Evolutionary conservation across 2,797 vertebrate genomes (phyloP), one percentile per base, ranked within the genome.

Genomic region (Bryconaethiops microstoma): DNA sequence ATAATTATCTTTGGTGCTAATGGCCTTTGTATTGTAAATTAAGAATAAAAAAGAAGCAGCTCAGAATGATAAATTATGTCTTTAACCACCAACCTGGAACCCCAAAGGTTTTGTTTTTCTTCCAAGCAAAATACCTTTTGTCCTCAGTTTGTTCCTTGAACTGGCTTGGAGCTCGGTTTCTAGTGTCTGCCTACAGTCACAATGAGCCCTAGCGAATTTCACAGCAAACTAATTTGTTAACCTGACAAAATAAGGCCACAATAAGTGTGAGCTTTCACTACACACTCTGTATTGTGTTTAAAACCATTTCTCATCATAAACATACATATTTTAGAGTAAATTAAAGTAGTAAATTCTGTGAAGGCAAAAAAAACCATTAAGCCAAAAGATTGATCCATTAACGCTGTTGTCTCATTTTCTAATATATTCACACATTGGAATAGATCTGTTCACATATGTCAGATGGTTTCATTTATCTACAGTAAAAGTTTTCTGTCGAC

Each of bases 161-260:
- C 29, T 29, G 29, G 29, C 3, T 29, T 29, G 29, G 29, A 29
- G 29, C 29, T 29, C 29, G 1, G 29, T 29, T 29, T 29, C 1
- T 3, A 29, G 29, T 29, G 29, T 29, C 29, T 1, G 29, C 29
- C 89, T 92, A 91, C 89, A 65, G 68, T 74, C 72, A 71, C 52
- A 80, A 87, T 83, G 68, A 81, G 40, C 55, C 39, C 59, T 78
- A 82, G 5, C 81, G 21, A 84, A 85, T 88, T 90, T 82, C 42
- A 75, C 35, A 13, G 78, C 84, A 74, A 75, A 63, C 79, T 5
- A 9, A 69, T 82, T 67, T 39, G 42, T 72, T 78, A 48, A 74
- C 69, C 55, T 48, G 71, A 86, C 25, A 10, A 81, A 81, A 69
- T 81, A 42, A 52, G 71, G 74, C 7, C 7, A 8, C 74, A 7